phyloP scores from a whole-genome alignment of 1,140 invertebrate species.

The Prorops nasuta region DNA sequence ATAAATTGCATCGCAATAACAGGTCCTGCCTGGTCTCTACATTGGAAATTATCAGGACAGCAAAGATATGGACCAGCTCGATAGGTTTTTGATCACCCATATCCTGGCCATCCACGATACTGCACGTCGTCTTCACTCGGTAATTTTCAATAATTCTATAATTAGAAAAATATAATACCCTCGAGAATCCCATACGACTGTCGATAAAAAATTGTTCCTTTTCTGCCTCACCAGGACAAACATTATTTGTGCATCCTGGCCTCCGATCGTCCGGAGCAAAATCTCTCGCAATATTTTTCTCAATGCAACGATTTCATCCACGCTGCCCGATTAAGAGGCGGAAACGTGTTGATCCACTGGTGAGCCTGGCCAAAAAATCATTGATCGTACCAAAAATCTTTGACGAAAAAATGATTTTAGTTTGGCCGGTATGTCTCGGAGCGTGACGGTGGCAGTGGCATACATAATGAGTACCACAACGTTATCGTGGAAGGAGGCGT shows the following conservation, averaged over 20 bases:
- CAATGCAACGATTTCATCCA: slow-evolving; percentile 96
- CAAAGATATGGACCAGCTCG: slow-evolving; percentile 84
- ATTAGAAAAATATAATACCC: slow-evolving; percentile 8
- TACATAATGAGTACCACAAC: slow-evolving; percentile 93
- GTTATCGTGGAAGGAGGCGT: slow-evolving; percentile 87
- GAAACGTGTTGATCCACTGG: slow-evolving; percentile 95
- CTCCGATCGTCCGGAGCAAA: slow-evolving; percentile 89
- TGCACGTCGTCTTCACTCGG: slow-evolving; percentile 78
- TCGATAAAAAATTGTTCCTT: slow-evolving; percentile 5
- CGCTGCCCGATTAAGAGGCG: slow-evolving; percentile 80
- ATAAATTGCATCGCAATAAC: too few species aligned
- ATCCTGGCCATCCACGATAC: slow-evolving; percentile 95
- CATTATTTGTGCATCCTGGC: slow-evolving; percentile 93
- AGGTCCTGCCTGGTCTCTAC: slow-evolving; percentile 85
- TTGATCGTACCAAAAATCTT: neutral
- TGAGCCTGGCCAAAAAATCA: slow-evolving; percentile 52
- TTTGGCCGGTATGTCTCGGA: slow-evolving; percentile 93
- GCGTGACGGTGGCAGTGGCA: slow-evolving; percentile 90
- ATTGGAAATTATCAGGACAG: slow-evolving; percentile 89
- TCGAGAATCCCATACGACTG: too few species aligned
- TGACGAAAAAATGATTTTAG: slow-evolving; percentile 52
- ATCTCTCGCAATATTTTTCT: slow-evolving; percentile 89
- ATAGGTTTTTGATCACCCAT: slow-evolving; percentile 89
- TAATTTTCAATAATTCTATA: slow-evolving; percentile 51
- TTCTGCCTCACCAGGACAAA: slow-evolving; percentile 72